Percentiles rank a stretch among this genome's conserved stretches.
phyloP scores from a whole-genome alignment of 2,888 invertebrate species.

The Sipha maydis region DNA sequence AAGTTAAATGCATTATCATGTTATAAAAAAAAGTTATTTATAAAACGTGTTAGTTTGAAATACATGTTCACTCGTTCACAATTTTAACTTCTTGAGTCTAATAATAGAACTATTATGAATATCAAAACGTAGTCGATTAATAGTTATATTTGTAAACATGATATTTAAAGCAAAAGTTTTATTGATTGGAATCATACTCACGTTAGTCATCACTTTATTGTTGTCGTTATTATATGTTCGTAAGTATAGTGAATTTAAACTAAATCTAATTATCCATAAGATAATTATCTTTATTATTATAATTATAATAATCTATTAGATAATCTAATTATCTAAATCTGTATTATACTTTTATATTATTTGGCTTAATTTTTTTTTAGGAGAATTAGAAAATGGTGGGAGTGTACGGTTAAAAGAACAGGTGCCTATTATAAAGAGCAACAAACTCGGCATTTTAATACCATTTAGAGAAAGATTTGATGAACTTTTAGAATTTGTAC shows the following conservation, averaged over 20 bases:
- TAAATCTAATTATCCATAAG: not conserved
- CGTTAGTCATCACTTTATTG: constrained; percentile 51
- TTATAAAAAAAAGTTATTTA: not conserved
- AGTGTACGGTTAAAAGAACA: not conserved
- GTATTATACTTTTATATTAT: not conserved
- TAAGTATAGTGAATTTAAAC: constrained; percentile 32
- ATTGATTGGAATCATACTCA: constrained; percentile 50
- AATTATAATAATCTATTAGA: too few relatives aligned
- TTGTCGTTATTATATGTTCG: constrained; percentile 50
- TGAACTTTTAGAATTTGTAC: constrained; percentile 91
- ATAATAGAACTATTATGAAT: not conserved
- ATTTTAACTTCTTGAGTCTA: not conserved
- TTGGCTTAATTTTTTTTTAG: constrained; percentile 16
- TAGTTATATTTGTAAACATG: not conserved
- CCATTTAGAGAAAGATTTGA: constrained; percentile 96
- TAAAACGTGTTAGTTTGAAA: not conserved
- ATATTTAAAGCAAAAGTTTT: constrained; percentile 55
- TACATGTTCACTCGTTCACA: not conserved
- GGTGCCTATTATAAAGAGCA: constrained; percentile 65
- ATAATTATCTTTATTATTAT: too few relatives aligned
- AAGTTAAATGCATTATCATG: not conserved
- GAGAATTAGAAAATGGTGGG: constrained; percentile 48
- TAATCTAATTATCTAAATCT: too few relatives aligned
- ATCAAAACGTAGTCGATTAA: not conserved
- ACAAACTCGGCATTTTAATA: constrained; percentile 86